These are phyloP conservation scores for Brachionus rubens DNA, from an alignment of 1,140 invertebrate genomes.

Conservation along the genomic window DNA sequence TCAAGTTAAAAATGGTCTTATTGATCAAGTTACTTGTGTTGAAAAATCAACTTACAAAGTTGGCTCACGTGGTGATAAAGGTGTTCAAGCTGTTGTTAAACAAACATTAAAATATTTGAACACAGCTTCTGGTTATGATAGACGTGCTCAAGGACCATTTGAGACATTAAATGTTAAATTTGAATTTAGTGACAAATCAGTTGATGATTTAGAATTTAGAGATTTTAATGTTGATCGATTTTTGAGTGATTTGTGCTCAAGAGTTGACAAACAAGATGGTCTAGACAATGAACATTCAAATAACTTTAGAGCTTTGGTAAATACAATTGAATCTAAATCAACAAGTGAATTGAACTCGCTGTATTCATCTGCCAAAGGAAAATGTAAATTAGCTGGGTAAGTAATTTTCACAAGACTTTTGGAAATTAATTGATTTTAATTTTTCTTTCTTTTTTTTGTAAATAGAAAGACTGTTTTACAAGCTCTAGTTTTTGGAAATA, in stretches of 20 bases:
- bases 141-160: conserved; percentile 28
- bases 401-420: too few relatives aligned
- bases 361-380: background rate
- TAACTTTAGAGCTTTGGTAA: conserved; percentile 31
- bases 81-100: conserved; percentile 43
- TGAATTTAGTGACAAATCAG: conserved; percentile 36
- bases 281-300: conserved; percentile 42
- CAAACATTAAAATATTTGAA: conserved; percentile 25
- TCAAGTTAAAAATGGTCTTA: background rate
- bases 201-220: conserved; percentile 22
- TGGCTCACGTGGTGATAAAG: conserved; percentile 23
- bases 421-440: too few relatives aligned
- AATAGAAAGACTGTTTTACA: background rate
- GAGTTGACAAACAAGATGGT: background rate
- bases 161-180: conserved; percentile 8
- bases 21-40: conserved; percentile 25
- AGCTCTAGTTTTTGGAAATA: conserved; percentile 30
- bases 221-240: conserved; percentile 5
- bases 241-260: conserved; percentile 12
- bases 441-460: too few relatives aligned
- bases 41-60: conserved; percentile 42
- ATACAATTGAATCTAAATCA: background rate
- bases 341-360: background rate
- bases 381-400: conserved; percentile 19
- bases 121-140: background rate